Base-by-base conservation (phyloP, 2,888 invertebrate species). In the Esperia sulphurella region DNA sequence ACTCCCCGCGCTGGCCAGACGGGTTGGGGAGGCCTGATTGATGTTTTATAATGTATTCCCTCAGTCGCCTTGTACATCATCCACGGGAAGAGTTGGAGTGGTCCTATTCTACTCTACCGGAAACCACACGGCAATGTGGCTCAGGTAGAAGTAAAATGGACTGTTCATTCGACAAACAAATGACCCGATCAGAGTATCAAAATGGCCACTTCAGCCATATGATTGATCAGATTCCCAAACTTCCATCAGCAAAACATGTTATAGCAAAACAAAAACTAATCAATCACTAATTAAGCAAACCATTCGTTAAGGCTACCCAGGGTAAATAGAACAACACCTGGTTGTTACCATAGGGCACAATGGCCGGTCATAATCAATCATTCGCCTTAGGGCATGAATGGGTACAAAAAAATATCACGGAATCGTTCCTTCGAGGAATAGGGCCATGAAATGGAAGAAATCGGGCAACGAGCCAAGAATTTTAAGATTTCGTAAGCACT, bases 331-430 rank as follows among this genome's bases (percentile, higher is more conserved):
- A 61, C 40, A 58, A 61, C 79, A 75, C 73, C 72, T 71, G 75
- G 63, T 62, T 48, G 51, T 57, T 58, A 53, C 64, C 63, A 59
- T 57, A 52, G 45, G 42, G 13, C 37, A 73, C 66, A 67, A 64
- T 60, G 48, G 49, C 41, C 14, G 55, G 40, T 21, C 30, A 48
- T 68, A 59, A 80, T 81, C 79, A 78, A 80, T 81, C 80, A 81
- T 63, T 48, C 42, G 53, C 62, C 61, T 50, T 61, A 63, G 66
- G 66, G 57, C 58, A 55, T 58, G 63, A 57, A 65, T 56, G 58
- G 64, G 50, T 51, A 57, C 54, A 58, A 66, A 76, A 71, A 72
- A 71, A 71, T 70, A 71, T 65, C 63, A 57, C 53, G 66, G 63
- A 68, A 68, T 66, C 59, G 61, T 61, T 67, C 63, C 59, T 53